Conservation (phyloP, 2,888 invertebrate genomes). For the Caenorhabditis wallacei region DNA sequence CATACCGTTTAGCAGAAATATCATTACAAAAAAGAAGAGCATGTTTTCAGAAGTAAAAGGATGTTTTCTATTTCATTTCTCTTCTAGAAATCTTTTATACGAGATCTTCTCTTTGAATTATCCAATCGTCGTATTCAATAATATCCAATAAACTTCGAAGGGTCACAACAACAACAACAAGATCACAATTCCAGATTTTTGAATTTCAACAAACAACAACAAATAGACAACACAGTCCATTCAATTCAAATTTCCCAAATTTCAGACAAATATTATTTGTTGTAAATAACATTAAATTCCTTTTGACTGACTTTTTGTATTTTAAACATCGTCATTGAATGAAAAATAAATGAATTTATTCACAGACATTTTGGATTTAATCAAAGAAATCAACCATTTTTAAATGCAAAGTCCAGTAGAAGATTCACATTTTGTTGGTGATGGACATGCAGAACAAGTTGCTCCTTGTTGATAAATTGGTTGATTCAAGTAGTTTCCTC, state of each 20-base stretch:
- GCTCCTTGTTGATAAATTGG: conserved; percentile 22
- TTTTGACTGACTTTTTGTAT: too few species aligned
- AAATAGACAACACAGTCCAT: neutral
- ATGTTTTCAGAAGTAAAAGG: neutral
- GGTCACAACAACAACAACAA: neutral
- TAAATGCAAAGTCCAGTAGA: conserved; percentile 33
- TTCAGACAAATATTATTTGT: neutral
- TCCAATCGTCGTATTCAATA: too few species aligned
- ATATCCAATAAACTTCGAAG: neutral
- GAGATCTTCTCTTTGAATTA: too few species aligned
- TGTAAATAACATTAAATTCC: too few species aligned
- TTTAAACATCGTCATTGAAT: neutral
- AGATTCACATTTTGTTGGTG: conserved; percentile 23
- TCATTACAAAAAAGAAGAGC: neutral
- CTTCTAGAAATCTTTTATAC: neutral
- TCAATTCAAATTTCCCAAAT: neutral
- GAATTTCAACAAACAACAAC: neutral
- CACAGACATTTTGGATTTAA: neutral
- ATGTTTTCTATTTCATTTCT: neutral
- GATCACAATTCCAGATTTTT: too few species aligned
- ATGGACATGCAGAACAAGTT: conserved; percentile 32
- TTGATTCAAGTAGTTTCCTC: conserved; percentile 33
- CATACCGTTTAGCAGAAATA: neutral
- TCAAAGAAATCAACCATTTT: neutral
- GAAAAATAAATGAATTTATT: neutral